Percentiles rank a stretch among this genome's conserved stretches.
Conservation (phyloP, 2,888 invertebrate genomes). For the Phortica magna region DNA sequence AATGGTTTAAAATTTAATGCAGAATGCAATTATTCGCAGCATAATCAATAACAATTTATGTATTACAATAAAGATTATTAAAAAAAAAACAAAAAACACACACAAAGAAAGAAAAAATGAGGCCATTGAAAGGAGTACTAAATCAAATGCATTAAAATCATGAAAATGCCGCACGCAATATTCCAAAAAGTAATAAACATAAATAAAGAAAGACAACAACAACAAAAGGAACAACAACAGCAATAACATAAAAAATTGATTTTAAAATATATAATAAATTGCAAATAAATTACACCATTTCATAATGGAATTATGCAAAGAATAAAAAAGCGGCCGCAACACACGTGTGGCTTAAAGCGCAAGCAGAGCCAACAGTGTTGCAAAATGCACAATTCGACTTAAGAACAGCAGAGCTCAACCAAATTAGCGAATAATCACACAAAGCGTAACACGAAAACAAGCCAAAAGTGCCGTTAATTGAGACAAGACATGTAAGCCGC, state of each 20-base stretch:
- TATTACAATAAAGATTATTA: background rate
- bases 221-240: background rate
- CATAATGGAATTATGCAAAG: background rate
- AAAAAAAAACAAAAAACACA: slow-evolving; percentile 34
- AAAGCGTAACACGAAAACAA: no score
- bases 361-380: no score
- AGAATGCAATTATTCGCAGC: background rate
- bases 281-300: background rate
- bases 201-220: background rate
- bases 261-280: slow-evolving; percentile 1
- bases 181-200: background rate
- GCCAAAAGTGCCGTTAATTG: no score
- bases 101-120: background rate
- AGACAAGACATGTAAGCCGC: no score
- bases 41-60: background rate
- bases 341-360: background rate
- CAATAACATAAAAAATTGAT: background rate
- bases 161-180: background rate
- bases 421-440: no score
- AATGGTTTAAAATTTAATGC: background rate
- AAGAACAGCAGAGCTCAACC: no score
- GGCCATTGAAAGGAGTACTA: background rate
- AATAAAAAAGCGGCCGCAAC: background rate
- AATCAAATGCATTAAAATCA: background rate
- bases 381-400: no score